phyloP scores from a whole-genome alignment of 2,113 vertebrate species.

The Chaetops frenatus region DNA sequence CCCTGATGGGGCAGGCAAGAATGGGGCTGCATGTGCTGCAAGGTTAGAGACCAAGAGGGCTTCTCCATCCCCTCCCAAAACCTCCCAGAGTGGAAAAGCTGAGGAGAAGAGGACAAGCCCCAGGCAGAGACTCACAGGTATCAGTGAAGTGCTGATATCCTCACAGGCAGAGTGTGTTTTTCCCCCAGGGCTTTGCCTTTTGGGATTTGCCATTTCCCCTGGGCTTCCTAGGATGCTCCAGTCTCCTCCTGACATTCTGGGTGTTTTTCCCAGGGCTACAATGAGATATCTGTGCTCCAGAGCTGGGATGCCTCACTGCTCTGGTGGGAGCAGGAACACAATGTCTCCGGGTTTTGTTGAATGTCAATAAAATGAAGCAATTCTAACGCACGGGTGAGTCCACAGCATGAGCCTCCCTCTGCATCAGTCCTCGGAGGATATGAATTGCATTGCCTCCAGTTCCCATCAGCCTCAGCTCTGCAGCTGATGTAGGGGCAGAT shows the following conservation, averaged over 20 bases:
- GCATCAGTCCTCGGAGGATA: neutral
- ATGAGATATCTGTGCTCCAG: neutral
- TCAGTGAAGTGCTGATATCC: neutral
- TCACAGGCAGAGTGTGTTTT: neutral
- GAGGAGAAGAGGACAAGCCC: neutral
- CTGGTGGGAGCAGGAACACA: neutral
- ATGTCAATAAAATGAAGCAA: slow-evolving; percentile 8
- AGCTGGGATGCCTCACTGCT: neutral
- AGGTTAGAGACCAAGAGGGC: neutral
- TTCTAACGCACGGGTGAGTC: neutral
- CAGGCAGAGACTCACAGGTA: neutral
- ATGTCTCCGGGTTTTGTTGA: neutral
- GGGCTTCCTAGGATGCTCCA: neutral
- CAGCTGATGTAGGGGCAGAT: neutral
- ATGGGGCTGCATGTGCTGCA: neutral
- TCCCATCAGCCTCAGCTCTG: neutral
- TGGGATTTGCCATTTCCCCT: neutral
- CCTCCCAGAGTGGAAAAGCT: neutral
- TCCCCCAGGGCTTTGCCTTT: neutral
- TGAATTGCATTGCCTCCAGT: neutral
- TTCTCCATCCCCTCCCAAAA: neutral
- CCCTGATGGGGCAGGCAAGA: neutral
- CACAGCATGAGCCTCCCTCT: neutral
- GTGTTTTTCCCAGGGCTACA: neutral
- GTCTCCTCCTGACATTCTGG: neutral